phyloP scores from a whole-genome alignment of 2,113 vertebrate species.

The Rafetus swinhoei region DNA sequence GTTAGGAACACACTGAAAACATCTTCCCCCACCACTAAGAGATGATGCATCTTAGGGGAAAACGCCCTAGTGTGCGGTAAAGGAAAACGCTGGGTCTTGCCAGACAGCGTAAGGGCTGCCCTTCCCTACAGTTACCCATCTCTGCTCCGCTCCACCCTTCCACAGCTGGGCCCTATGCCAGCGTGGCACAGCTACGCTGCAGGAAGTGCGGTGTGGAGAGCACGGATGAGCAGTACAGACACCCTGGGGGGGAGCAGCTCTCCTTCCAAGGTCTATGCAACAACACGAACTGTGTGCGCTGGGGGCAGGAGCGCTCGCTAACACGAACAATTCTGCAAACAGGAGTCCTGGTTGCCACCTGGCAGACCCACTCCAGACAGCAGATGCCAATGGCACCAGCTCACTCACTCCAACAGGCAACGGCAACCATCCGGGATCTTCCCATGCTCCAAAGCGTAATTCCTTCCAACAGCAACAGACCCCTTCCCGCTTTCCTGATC shows the following conservation, averaged over 20 bases:
- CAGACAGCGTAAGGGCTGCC: neutral
- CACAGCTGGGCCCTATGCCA: neutral
- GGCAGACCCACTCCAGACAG: neutral
- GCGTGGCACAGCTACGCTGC: too few relatives aligned
- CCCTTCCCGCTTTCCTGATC: neutral
- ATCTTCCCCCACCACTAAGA: neutral
- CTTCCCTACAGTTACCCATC: neutral
- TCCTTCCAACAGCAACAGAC: neutral
- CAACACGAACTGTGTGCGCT: rapidly evolving
- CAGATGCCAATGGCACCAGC: neutral
- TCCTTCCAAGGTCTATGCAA: rapidly evolving
- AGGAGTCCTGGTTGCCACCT: neutral
- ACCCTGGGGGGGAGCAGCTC: rapidly evolving
- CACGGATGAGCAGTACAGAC: rapidly evolving
- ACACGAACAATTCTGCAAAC: neutral
- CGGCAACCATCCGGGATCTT: neutral
- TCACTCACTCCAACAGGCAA: too few relatives aligned
- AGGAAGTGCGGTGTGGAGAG: rapidly evolving
- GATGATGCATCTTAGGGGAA: rapidly evolving
- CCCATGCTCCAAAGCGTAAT: neutral
- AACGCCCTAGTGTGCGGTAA: rapidly evolving
- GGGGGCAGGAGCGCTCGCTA: neutral
- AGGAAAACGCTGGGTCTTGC: neutral
- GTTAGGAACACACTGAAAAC: neutral
- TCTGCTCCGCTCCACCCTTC: neutral